Evolutionary conservation across 2,797 vertebrate species (phyloP).

Genomic region (Garrulus glandarius): DNA sequence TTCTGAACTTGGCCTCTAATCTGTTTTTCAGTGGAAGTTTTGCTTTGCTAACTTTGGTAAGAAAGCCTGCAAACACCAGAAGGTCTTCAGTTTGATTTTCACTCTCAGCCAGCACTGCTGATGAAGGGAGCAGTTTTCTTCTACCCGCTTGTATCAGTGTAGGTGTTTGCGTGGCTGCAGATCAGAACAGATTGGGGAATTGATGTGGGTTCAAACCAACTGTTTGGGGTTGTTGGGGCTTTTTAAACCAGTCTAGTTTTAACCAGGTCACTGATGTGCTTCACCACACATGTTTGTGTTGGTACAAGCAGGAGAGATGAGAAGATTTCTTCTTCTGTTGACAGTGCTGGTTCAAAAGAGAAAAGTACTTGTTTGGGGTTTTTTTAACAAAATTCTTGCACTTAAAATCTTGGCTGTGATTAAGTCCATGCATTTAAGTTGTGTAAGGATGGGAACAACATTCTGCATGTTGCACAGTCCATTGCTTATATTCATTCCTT

Average conservation of each 20-base stretch:
- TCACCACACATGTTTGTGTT: not conserved
- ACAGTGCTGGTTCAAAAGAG: not conserved
- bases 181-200: conserved; percentile 14
- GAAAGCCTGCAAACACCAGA: conserved; percentile 33
- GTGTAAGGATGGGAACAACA: not conserved
- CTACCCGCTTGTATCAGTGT: not conserved
- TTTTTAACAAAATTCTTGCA: not conserved
- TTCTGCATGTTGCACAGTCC: not conserved
- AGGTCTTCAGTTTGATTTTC: conserved; percentile 1
- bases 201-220: conserved; percentile 26
- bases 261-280: not conserved
- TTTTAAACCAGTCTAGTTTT: not conserved
- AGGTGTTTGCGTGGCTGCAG: conserved; percentile 46
- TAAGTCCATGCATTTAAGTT: not conserved
- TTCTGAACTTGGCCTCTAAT: not conserved
- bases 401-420: not conserved
- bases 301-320: not conserved
- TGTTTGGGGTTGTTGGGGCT: not conserved
- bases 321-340: not conserved
- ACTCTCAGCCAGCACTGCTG: not conserved
- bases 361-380: not conserved
- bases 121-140: conserved; percentile 12
- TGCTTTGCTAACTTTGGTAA: conserved; percentile 20
- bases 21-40: conserved; percentile 28
- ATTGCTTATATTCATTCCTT: not conserved